Base-by-base conservation (phyloP, 2,888 invertebrate species). In the Tridacna crocea region DNA sequence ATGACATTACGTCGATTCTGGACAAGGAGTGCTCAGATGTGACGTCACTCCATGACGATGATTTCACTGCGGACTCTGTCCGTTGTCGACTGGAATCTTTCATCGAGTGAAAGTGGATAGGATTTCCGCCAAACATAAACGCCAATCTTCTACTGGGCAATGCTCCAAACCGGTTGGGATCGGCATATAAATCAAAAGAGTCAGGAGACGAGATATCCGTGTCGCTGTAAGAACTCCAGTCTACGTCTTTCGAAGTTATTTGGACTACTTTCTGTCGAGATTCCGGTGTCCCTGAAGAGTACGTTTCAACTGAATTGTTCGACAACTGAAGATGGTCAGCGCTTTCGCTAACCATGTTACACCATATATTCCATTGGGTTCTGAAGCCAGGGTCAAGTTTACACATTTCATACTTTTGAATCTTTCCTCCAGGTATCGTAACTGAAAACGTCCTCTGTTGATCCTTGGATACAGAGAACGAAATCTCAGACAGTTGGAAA, bases 291-390 rank as follows among this genome's bases (percentile, higher is more conserved):
- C 19, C n/a, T 66, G 11, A 22, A 13, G 2, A 11, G 70, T 10
- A 22, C 70, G 26, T 24, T 22, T 70, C 24, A 22, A 19, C 15
- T 13, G 70, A 70, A 24, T 70, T 70, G 51, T 70, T 70, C 70
- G 47, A 19, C 19, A 11, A 2, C 47, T 70, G 48, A 36, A 2
- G 36, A 0, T 24, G 22, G 6, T 70, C 70, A 24, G 15, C 13
- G 11, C 19, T 51, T 22, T 70, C 48, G 22, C 51, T 46, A 11
- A 70, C 0, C 1, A 70, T 17, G 0, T n/a, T 70, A 12, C 26
- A 12, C 70, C 70, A 70, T n/a, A 51, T 26, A n/a, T 70, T 70
- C 70, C 70, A 70, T 24, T 70, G 19, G 12, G 46, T 51, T 51
- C 48, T n/a, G 17, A 51, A 70, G 13, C 24, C n/a, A 51, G 70